phyloP scores from a whole-genome alignment of 92 coral and sea anemone genomes.

The Pocillopora grandis region DNA sequence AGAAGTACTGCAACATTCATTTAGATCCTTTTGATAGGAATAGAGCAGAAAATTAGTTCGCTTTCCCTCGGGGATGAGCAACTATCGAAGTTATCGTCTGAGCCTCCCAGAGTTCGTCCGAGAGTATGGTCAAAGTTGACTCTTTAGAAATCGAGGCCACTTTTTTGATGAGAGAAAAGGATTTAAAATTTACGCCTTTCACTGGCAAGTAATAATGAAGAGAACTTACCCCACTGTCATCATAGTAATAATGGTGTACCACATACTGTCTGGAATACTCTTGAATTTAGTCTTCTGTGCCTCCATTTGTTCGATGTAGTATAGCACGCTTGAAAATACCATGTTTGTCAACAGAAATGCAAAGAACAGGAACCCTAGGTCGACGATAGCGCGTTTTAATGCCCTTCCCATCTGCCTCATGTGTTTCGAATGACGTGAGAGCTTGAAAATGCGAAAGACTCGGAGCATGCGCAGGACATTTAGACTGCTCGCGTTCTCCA shows the following conservation, averaged over 20 bases:
- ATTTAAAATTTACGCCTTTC: not conserved
- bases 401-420: slow-evolving; percentile 88
- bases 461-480: slow-evolving; percentile 83
- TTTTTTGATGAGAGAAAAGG: not conserved
- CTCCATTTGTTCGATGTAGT: slow-evolving; percentile 61
- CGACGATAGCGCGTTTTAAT: slow-evolving; percentile 77
- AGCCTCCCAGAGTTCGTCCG: too few relatives aligned
- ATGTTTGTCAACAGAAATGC: slow-evolving; percentile 82
- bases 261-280: slow-evolving; percentile 95
- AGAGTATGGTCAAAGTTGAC: too few relatives aligned
- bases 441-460: slow-evolving; percentile 81
- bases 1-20: too few relatives aligned
- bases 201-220: too few relatives aligned
- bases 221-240: slow-evolving; percentile 96
- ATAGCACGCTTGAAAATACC: slow-evolving; percentile 88
- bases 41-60: too few relatives aligned
- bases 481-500: slow-evolving; percentile 75
- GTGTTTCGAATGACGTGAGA: slow-evolving; percentile 89
- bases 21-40: too few relatives aligned
- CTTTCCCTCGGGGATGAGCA: too few relatives aligned
- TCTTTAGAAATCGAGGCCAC: too few relatives aligned
- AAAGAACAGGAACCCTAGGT: slow-evolving; percentile 84
- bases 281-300: slow-evolving; percentile 57
- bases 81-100: too few relatives aligned
- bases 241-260: slow-evolving; percentile 95